Evolutionary conservation across 2,797 vertebrate genomes (phyloP), one percentile per base, ranked within the genome.

Genomic region (Bryconaethiops microstoma): DNA sequence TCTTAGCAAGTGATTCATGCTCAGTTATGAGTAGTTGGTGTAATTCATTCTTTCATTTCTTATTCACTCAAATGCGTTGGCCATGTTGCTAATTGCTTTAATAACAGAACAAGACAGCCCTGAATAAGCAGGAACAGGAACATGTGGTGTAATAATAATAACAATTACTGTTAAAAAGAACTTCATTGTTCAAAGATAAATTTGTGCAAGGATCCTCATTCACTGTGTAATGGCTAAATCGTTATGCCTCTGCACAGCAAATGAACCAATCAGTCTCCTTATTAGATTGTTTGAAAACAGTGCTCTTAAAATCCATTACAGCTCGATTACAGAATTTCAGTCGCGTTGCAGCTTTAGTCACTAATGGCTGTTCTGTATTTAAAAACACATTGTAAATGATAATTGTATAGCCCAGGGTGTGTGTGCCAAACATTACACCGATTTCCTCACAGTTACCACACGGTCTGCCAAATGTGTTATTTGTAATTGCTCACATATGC

Each of bases 351-450:
- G 80, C 63, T 62, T 82, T 79, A 79, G 79, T 75, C 83, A 82
- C 77, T 75, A 67, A 60, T 77, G 80, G 82, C 81, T 80, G 69
- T 81, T 80, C 72, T 75, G 76, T 81, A 84, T 83, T 84, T 84
- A 83, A 86, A 86, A 86, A 87, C 81, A 87, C 84, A 72, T 86
- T 82, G 81, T 87, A 90, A 88, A 90, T 82, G 82, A 74, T 87
- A 87, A 90, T 89, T 84, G 76, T 82, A 84, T 74, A 76, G 83
- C 71, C 78, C 68, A 39, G 83, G 78, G 79, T 80, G 76, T 77
- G 23, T 74, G 78, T 78, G 84, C 84, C 85, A 87, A 87, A 84
- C 80, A 87, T 84, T 84, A 82, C 80, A 82, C 72, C 59, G 79
- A 81, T 86, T 87, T 87, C 84, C 85, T 87, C 83, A 85, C 78